Evolutionary conservation across 2,888 invertebrate genomes (phyloP).

Genomic region (Caenorhabditis sp.): DNA sequence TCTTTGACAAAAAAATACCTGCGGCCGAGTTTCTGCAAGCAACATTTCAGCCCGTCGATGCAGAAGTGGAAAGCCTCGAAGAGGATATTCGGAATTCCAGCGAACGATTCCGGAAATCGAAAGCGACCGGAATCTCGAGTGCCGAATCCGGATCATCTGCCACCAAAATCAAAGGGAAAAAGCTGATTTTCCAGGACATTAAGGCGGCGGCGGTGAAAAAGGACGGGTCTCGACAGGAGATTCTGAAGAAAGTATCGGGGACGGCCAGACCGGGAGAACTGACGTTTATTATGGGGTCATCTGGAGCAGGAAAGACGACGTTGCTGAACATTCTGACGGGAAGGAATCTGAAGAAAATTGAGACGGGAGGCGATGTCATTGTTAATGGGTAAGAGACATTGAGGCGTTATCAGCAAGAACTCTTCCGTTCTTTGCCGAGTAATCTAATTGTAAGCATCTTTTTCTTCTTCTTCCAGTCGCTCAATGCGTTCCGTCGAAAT

Average conservation of each 20-base stretch:
- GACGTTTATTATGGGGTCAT: slow-evolving; percentile 83
- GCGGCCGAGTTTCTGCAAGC: too few species aligned
- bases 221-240: slow-evolving; percentile 36
- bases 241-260: slow-evolving; percentile 61
- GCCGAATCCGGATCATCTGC: background rate
- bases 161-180: slow-evolving; percentile 13
- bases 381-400: slow-evolving; percentile 57
- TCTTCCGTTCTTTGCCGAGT: too few species aligned
- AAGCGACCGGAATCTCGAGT: background rate
- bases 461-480: slow-evolving; percentile 35
- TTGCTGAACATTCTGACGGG: slow-evolving; percentile 91
- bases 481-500: slow-evolving; percentile 83
- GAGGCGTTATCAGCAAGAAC: too few species aligned
- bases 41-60: background rate
- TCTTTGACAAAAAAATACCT: too few species aligned
- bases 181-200: slow-evolving; percentile 43
- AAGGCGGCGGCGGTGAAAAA: slow-evolving; percentile 46
- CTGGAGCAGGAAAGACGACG: slow-evolving; percentile 93
- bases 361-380: slow-evolving; percentile 65
- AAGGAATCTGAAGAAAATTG: slow-evolving; percentile 84
- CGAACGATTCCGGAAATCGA: slow-evolving; percentile 38
- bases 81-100: slow-evolving; percentile 32
- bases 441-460: too few species aligned
- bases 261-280: slow-evolving; percentile 64
- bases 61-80: slow-evolving; percentile 38